Percentiles rank a stretch among this genome's conserved stretches.
phyloP scores from a whole-genome alignment of 1,140 invertebrate species.

The Polypedilum pembai region DNA sequence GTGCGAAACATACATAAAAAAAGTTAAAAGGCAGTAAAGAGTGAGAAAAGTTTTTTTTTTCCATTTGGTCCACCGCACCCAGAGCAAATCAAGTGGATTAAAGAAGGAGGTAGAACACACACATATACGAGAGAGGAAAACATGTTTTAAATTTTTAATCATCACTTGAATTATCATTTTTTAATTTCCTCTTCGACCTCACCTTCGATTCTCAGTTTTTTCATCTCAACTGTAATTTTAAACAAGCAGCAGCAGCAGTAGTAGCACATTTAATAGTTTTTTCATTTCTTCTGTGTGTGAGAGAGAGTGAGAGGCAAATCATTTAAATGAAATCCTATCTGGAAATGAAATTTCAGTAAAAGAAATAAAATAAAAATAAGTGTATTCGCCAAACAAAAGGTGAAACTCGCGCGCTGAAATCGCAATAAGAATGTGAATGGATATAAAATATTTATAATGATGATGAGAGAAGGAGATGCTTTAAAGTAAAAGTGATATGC shows the following conservation, averaged over 20 bases:
- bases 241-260: neutral
- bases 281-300: neutral
- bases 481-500: conserved; percentile 3
- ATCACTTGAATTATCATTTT: neutral
- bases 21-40: conserved; percentile 7
- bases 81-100: neutral
- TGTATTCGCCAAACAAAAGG: neutral
- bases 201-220: neutral
- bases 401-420: neutral
- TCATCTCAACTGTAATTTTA: neutral
- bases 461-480: neutral
- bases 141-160: conserved; percentile 27
- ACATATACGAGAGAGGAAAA: neutral
- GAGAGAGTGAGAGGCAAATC: neutral
- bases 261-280: neutral
- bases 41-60: neutral
- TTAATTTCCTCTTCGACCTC: neutral
- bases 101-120: neutral
- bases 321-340: neutral
- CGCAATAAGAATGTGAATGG: neutral
- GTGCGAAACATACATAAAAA: neutral
- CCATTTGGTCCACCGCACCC: conserved; percentile 20
- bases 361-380: neutral
- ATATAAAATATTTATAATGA: conserved; percentile 24
- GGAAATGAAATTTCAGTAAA: neutral